Evolutionary conservation across 2,797 vertebrate species (phyloP), one percentile per base, ranked within the genome.

Genomic region (Chaenodraco wilsoni): DNA sequence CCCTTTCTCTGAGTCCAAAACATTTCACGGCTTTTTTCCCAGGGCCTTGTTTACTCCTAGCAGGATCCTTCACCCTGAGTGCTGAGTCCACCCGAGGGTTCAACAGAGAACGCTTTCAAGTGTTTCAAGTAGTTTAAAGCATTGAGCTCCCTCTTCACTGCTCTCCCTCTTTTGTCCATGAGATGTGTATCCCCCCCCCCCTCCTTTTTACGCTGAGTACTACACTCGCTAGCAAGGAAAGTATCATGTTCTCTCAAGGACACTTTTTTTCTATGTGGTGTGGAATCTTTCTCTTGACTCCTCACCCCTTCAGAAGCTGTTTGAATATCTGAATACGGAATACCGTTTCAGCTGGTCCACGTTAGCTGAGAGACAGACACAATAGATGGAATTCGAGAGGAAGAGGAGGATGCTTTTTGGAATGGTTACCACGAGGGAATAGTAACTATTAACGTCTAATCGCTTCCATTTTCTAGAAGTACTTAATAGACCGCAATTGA

Each of bases 41-140:
- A 5, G 45, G 62, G 57, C 40, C 55, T 79, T 92, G 87, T 91
- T 91, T 88, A 87, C 88, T 90, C 93, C 88, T 86, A 21, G 83
- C 78, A 74, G 64, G 50, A 79, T 80, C 72, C 65, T 74, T 89
- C 81, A 81, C 84, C 79, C 79, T 79, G 72, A 62, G 68, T 21
- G 48, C 54, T 7, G 58, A 72, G 72, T 87, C 72, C 56, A 85
- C 69, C 84, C 64, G 45, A 27, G 40, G 80, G 84, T 75, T 82
- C 33, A 69, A 65, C 66, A 46, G 60, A 55, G 72, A 76, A 81
- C 51, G 45, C 75, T 75, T 85, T 86, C 74, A 86, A 82, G 79
- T 84, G 65, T 74, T 79, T 83, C 74, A 79, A 86, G 77, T 73
- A 64, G 78, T 65, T 45, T 1, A 21, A 46, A 56, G 33, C 73